Evolutionary conservation across 2,113 vertebrate genomes (phyloP).

Genomic region (Caranx ignobilis): DNA sequence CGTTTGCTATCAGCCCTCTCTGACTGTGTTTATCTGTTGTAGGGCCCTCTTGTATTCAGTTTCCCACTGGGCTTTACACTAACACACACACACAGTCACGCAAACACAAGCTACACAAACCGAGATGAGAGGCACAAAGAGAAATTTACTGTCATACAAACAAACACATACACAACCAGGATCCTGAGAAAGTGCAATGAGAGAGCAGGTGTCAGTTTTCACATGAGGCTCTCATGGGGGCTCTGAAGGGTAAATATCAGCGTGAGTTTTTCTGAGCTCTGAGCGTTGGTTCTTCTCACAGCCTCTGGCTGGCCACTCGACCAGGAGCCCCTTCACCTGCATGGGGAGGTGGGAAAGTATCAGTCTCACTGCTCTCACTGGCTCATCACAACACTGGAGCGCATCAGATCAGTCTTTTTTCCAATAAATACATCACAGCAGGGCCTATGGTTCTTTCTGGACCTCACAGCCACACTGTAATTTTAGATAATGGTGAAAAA

Average conservation of each 20-base stretch:
- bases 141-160: conserved; percentile 76
- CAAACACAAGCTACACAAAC: conserved; percentile 33
- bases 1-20: conserved; percentile 70
- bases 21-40: conserved; percentile 75
- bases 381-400: conserved; percentile 49
- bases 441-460: neutral
- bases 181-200: conserved; percentile 79
- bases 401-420: neutral
- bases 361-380: conserved; percentile 50
- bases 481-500: neutral
- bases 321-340: conserved; percentile 60
- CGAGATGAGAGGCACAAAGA: conserved; percentile 61
- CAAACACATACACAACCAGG: conserved; percentile 70
- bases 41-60: conserved; percentile 58
- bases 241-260: conserved; percentile 61
- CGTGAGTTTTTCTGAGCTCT: conserved; percentile 15
- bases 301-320: conserved; percentile 8
- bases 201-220: conserved; percentile 81
- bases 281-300: conserved; percentile 53
- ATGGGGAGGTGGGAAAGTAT: conserved; percentile 55
- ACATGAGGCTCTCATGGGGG: conserved; percentile 70
- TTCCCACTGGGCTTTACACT: conserved; percentile 74
- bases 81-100: conserved; percentile 46
- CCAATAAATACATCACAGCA: neutral
- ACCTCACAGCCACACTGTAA: neutral